Evolutionary conservation across 2,113 vertebrate genomes (phyloP).

Genomic region (Lonchura striata): DNA sequence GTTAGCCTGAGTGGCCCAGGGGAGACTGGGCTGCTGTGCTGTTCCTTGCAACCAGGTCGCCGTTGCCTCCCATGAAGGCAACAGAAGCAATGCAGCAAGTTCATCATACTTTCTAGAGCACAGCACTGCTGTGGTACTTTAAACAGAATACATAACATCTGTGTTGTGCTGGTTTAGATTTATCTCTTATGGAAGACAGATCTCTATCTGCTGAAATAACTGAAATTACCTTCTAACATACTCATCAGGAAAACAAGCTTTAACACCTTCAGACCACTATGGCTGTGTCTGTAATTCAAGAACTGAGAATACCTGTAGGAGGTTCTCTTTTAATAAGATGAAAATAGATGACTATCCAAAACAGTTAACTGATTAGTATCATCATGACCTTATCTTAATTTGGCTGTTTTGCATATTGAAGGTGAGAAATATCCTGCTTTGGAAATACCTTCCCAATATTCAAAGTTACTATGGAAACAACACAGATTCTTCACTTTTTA

Average conservation of each 20-base stretch:
- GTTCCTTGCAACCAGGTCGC: no score
- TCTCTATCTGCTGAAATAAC: not conserved
- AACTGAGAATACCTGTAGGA: not conserved
- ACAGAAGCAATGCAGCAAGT: not conserved
- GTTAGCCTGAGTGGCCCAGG: no score
- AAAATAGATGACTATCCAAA: not conserved
- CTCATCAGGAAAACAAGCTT: not conserved
- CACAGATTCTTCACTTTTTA: not conserved
- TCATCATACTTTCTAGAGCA: not conserved
- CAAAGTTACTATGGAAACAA: not conserved
- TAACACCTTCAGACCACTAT: not conserved
- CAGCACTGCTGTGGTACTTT: not conserved
- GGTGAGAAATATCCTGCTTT: not conserved
- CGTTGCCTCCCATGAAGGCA: no score
- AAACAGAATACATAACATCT: not conserved
- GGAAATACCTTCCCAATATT: not conserved
- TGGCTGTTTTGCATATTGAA: not conserved
- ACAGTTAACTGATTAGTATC: not conserved
- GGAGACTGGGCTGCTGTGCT: no score
- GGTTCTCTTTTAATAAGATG: not conserved
- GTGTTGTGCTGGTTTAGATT: not conserved
- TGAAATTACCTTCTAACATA: not conserved
- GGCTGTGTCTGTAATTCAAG: not conserved
- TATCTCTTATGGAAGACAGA: not conserved
- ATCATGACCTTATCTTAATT: not conserved